Base-by-base conservation (phyloP, 1,140 invertebrate species). In the Drosophila erecta region DNA sequence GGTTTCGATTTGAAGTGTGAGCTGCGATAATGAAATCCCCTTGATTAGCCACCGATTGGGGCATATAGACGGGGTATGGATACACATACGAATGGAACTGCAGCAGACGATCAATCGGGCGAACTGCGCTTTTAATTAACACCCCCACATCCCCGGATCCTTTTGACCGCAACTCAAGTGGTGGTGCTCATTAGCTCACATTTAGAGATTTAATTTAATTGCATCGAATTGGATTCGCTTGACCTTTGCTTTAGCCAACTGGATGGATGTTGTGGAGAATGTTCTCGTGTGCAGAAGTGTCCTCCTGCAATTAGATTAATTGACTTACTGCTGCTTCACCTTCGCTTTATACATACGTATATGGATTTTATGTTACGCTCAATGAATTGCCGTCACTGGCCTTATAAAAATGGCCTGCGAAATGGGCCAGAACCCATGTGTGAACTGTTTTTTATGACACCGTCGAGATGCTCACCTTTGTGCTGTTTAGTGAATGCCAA, bases 131-230 rank as follows among this genome's bases (percentile, higher is more conserved):
- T 66, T 76, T 76, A 76, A 76, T 76, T 76, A 72, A 61, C 53
- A 57, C 40, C 54, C 35, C 46, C 40, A 17, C 30, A 12, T 22
- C 24, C 14, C n/a, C 27, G 15, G 41, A 2, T 43, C 10, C 64
- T 35, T 50, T 33, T 24, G 53, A 74, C 64, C 76, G 46, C 70
- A 75, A 44, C 54, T 69, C 62, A 69, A 83, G 79, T 78, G 69
- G 79, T 78, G 69, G 62, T 75, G 55, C 81, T 81, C 79, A 84
- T 81, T 81, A 81, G 79, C 47, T 50, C 67, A 51, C 79, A 78
- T 69, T 83, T 74, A 50, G 56, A 62, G 81, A 81, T 86, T 81
- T 74, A 75, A 86, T 78, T 86, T 70, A 85, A 86, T 81, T 62
- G 79, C 59, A 74, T 83, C 71, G 74, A 56, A 56, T 53, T 59